Percentiles rank a stretch among this genome's conserved stretches.
Evolutionary conservation across 2,113 vertebrate species (phyloP).

Genomic region (Empidonax alnorum): DNA sequence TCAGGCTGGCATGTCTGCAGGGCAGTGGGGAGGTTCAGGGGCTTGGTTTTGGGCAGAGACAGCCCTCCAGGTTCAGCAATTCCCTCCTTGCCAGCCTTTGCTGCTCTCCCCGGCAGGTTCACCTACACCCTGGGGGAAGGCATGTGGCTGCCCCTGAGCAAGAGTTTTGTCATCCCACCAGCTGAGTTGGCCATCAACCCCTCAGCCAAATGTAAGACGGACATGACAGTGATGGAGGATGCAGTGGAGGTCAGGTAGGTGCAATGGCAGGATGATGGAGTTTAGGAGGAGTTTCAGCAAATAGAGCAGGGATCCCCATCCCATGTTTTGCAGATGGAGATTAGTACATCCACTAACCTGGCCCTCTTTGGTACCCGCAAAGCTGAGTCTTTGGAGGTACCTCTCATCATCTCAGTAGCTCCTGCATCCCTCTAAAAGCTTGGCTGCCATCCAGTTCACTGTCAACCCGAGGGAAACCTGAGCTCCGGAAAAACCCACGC

Average conservation of each 20-base stretch:
- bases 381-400: background rate
- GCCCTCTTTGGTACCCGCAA: background rate
- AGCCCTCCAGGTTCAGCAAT: background rate
- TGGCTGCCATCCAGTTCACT: background rate
- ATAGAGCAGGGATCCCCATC: background rate
- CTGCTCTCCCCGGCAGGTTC: slow-evolving; percentile 80
- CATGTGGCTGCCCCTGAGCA: slow-evolving; percentile 98
- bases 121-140: slow-evolving; percentile 97
- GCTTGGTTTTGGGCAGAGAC: background rate
- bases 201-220: slow-evolving; percentile 97
- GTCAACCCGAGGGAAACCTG: background rate
- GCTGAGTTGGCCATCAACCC: slow-evolving; percentile 98
- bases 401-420: background rate
- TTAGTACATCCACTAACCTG: background rate
- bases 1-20: background rate
- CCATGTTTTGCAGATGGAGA: background rate
- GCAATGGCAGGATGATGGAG: rapidly evolving
- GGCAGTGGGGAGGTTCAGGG: background rate
- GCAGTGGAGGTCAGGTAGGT: slow-evolving; percentile 95
- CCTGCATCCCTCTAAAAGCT: background rate
- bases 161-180: slow-evolving; percentile 97
- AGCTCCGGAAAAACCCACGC: background rate
- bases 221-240: slow-evolving; percentile 99
- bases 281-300: background rate
- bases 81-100: background rate